Percentiles rank a stretch among this genome's conserved stretches.
Evolutionary conservation across 2,113 vertebrate genomes (phyloP).

Genomic region (Brachyistius frenatus): DNA sequence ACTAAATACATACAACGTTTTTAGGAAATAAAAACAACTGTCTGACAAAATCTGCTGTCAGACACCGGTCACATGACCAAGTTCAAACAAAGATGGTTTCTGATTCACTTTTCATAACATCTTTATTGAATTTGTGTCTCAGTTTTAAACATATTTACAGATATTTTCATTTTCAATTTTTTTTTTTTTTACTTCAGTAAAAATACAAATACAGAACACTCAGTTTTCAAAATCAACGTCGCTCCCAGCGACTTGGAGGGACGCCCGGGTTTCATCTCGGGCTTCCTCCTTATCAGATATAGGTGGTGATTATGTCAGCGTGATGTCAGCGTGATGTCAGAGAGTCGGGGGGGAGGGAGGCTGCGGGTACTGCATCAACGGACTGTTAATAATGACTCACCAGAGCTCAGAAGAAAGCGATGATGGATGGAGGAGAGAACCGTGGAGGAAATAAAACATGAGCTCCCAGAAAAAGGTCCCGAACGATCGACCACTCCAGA

Average conservation of each 20-base stretch:
- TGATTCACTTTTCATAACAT: slow-evolving; percentile 81
- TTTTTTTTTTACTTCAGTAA: slow-evolving; percentile 79
- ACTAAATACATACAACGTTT: too few species aligned
- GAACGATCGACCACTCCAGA: too few species aligned
- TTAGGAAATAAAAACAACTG: too few species aligned
- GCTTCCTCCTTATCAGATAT: slow-evolving; percentile 45
- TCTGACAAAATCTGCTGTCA: too few species aligned
- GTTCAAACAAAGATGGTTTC: neutral
- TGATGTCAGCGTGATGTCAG: slow-evolving; percentile 43
- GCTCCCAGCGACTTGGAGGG: slow-evolving; percentile 59
- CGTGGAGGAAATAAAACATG: neutral
- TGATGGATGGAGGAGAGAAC: slow-evolving; percentile 1
- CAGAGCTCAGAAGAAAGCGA: slow-evolving; percentile 1
- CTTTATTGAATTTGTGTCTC: slow-evolving; percentile 86
- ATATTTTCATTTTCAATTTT: slow-evolving; percentile 69
- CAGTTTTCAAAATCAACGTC: slow-evolving; percentile 77
- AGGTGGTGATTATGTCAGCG: slow-evolving; percentile 38
- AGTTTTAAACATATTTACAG: slow-evolving; percentile 88
- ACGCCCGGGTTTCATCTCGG: slow-evolving; percentile 42
- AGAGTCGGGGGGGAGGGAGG: neutral
- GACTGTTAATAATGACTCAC: slow-evolving; percentile 33
- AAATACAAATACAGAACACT: slow-evolving; percentile 88
- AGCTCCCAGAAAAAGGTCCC: too few species aligned
- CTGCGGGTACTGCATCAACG: slow-evolving; percentile 22
- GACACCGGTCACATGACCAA: too few species aligned